A percentile compares a stretch with the other conserved stretches of the same genome.
phyloP scores from a whole-genome alignment of 2,797 vertebrate genomes.

The Sebastes umbrosus region DNA sequence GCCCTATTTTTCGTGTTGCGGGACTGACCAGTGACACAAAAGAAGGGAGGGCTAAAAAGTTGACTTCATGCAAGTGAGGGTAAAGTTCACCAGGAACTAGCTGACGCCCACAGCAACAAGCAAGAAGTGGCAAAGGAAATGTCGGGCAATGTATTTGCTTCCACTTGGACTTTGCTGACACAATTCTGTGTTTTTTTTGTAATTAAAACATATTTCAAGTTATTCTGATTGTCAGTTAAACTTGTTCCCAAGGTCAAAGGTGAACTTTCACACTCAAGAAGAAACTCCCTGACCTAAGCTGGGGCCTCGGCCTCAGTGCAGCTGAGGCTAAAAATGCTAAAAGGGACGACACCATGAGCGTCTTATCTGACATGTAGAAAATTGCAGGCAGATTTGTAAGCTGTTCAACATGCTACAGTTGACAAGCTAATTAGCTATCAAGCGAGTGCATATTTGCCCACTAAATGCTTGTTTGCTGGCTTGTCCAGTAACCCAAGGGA shows the following conservation, averaged over 20 bases:
- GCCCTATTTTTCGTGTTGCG: not conserved
- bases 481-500: not conserved
- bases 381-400: not conserved
- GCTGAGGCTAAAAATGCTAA: not conserved
- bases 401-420: not conserved
- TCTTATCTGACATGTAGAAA: not conserved
- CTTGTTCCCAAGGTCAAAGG: not conserved
- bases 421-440: not conserved
- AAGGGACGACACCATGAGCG: not conserved
- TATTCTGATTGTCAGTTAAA: not conserved
- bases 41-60: fast-evolving
- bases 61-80: not conserved
- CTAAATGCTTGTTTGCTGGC: not conserved
- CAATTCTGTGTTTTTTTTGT: not conserved
- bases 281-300: not conserved
- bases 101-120: not conserved
- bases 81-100: not conserved
- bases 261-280: not conserved
- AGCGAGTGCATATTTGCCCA: not conserved
- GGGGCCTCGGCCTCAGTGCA: not conserved
- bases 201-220: not conserved
- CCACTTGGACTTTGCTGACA: not conserved
- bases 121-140: no score
- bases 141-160: not conserved
- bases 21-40: not conserved